Base-by-base conservation (phyloP, 2,113 vertebrate genomes). In the Thunnus maccoyii region DNA sequence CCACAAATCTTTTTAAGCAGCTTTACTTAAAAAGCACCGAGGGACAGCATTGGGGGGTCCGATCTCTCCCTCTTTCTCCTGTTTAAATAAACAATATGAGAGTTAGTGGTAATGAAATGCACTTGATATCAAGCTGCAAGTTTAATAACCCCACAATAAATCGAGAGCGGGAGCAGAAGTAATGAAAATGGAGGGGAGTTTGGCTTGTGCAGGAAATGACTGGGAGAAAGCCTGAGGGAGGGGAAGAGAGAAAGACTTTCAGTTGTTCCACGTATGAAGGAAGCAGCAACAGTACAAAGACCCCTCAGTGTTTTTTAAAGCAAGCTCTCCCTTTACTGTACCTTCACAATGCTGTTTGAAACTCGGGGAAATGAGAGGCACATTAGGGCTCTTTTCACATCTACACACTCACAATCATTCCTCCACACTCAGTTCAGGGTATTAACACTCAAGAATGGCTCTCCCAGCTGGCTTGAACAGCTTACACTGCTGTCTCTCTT, bases 121-220 rank as follows among this genome's bases (percentile, higher is more conserved):
- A 84, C 75, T 93, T 91, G 92, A 94, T 93, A 91, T 93, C 83
- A 86, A 90, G 78, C 90, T 88, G 83, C 74, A 86, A 76, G 81
- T 91, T 90, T 93, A 90, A 92, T 91, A 91, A 89, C 83, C 58
- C 65, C 71, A 88, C 88, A 86, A 91, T 93, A 92, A 93, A 93
- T 92, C 13, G 82, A 89, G 92, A 85, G 82, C 32, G 58, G 82
- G 88, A 89, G 84, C 76, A 88, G 86, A 78, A 88, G 85, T 92
- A 94, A 95, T 93, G 92, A 93, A 95, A 94, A 92, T 88, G 89
- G 87, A 92, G 86, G 73, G 83, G 84, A 82, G 85, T 91, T 88
- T 86, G 88, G 85, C 90, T 87, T 80, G 83, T 70, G 89, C 93
- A 94, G 93, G 94, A 94, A 95, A 95, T 94, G 90, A 92, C 92